phyloP scores from a whole-genome alignment of 2,888 invertebrate genomes.

The Drosophila paranaensis region DNA sequence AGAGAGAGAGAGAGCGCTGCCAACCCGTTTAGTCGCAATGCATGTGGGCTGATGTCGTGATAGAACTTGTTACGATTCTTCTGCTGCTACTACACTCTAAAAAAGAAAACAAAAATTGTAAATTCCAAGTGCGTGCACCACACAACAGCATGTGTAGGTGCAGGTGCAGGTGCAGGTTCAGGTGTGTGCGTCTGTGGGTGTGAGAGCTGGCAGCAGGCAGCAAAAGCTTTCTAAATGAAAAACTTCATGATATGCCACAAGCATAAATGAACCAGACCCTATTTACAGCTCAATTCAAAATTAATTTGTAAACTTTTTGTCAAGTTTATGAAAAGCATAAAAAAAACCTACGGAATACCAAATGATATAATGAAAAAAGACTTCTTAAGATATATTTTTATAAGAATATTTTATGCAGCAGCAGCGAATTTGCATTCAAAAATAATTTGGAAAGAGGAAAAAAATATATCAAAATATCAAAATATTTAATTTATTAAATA shows the following conservation, averaged over 20 bases:
- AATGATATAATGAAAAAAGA: background rate
- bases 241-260: conserved; percentile 5
- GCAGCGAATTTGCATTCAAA: background rate
- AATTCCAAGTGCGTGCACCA: conserved; percentile 56
- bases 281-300: background rate
- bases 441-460: too few relatives aligned
- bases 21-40: conserved; percentile 33
- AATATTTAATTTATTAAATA: too few relatives aligned
- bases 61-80: conserved; percentile 52
- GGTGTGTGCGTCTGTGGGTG: conserved; percentile 6
- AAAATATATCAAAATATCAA: too few relatives aligned
- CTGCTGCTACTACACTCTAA: conserved; percentile 17
- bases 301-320: background rate
- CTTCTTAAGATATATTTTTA: background rate
- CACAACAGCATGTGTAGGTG: background rate
- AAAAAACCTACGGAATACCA: background rate
- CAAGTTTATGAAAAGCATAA: background rate
- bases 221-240: conserved; percentile 11
- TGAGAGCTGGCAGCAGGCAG: conserved; percentile 13
- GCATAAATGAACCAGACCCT: conserved; percentile 1
- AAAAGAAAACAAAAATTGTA: conserved; percentile 40
- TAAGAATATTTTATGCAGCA: background rate
- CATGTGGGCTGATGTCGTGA: conserved; percentile 58
- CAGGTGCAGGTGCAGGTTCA: background rate
- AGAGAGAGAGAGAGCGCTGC: conserved; percentile 39